Evolutionary conservation across 2,888 invertebrate genomes (phyloP).

Genomic region (Vandiemenella viatica): DNA sequence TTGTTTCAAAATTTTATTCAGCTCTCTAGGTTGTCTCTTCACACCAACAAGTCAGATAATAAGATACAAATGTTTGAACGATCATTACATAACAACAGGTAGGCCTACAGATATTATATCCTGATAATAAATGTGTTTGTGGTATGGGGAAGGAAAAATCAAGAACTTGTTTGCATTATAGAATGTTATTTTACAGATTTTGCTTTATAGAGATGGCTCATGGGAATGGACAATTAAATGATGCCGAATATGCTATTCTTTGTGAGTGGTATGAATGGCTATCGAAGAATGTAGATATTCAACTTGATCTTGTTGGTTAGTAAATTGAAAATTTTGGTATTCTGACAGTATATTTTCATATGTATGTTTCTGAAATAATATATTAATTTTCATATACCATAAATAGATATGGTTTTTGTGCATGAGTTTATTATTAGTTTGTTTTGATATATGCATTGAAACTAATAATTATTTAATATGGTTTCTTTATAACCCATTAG

Average conservation of each 20-base stretch:
- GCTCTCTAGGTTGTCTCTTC: conserved; percentile 29
- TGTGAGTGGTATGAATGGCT: conserved; percentile 34
- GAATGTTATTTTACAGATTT: conserved; percentile 19
- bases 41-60: conserved; percentile 33
- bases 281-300: conserved; percentile 27
- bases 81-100: conserved; percentile 28
- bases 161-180: conserved; percentile 19
- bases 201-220: conserved; percentile 34
- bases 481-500: too few relatives aligned
- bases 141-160: too few relatives aligned
- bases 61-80: conserved; percentile 25
- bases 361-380: too few relatives aligned
- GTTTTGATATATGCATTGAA: too few relatives aligned
- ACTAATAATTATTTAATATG: too few relatives aligned
- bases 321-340: not conserved
- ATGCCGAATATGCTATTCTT: conserved; percentile 31
- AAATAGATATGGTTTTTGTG: too few relatives aligned
- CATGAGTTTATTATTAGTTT: too few relatives aligned
- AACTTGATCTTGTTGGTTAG: conserved; percentile 31
- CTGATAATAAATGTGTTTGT: not conserved
- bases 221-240: conserved; percentile 27
- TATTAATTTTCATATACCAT: too few relatives aligned
- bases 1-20: conserved; percentile 39
- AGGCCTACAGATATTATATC: not conserved
- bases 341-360: too few relatives aligned